phyloP scores from a whole-genome alignment of 35 echinoderm and acorn worm species.

The Apostichopus parvimensis region DNA sequence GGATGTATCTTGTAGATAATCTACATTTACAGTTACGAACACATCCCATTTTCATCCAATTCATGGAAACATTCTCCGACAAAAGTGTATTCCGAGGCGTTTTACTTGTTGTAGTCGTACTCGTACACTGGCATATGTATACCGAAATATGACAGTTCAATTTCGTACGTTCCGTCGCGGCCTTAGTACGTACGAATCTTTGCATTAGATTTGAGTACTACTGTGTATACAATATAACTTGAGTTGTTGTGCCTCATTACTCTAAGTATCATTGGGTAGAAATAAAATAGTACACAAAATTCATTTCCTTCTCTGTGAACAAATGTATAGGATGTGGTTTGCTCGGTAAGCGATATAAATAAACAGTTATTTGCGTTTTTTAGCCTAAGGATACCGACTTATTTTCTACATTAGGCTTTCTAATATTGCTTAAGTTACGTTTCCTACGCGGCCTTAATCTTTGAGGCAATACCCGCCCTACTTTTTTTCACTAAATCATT shows the following conservation, averaged over 20 bases:
- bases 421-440: no score
- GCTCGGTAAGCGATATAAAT: neutral
- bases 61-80: neutral
- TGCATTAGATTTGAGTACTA: neutral
- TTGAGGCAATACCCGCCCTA: no score
- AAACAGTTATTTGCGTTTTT: neutral
- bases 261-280: neutral
- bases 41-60: slow-evolving; percentile 51
- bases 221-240: neutral
- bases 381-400: no score
- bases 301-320: neutral
- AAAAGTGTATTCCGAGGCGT: neutral
- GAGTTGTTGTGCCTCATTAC: neutral
- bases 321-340: neutral
- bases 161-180: no score
- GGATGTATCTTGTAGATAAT: slow-evolving; percentile 82
- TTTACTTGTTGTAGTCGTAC: neutral
- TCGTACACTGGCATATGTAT: no score
- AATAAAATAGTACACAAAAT: neutral
- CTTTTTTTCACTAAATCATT: no score
- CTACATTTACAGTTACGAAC: slow-evolving; percentile 77
- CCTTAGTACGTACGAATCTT: no score
- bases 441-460: no score
- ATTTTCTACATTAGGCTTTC: no score
- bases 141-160: no score